Conservation (phyloP, 1,140 invertebrate species). For the Drosophila dunni region DNA sequence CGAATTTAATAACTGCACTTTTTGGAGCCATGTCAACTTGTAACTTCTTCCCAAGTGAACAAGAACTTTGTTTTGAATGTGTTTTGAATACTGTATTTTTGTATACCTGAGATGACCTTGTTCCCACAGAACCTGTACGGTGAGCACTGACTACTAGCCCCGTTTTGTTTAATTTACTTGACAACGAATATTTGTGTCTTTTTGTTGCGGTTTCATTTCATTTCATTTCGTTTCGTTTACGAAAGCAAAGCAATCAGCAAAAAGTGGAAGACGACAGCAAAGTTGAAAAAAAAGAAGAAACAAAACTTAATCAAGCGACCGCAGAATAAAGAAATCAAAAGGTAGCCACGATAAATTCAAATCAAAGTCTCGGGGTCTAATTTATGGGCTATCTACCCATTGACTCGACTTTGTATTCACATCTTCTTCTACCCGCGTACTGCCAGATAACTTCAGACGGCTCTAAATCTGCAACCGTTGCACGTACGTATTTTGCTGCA, state of each 20-base stretch:
- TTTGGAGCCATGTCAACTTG: constrained; percentile 19
- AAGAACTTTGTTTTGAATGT: constrained; percentile 24
- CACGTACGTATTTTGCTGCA: constrained; percentile 49
- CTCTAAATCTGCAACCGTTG: constrained; percentile 46
- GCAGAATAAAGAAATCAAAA: constrained; percentile 49
- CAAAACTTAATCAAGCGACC: constrained; percentile 49
- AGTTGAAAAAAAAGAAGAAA: constrained; percentile 4
- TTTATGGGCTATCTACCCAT: constrained; percentile 41
- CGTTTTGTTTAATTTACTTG: constrained; percentile 39
- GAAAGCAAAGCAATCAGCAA: constrained; percentile 26
- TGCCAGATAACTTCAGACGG: constrained; percentile 11
- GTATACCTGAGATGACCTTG: constrained; percentile 38
- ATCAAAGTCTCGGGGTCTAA: constrained; percentile 53
- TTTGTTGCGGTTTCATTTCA: constrained; percentile 36
- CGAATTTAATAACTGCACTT: constrained; percentile 31
- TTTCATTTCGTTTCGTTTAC: constrained; percentile 31
- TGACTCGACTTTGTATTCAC: constrained; percentile 1
- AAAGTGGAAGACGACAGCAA: constrained; percentile 16
- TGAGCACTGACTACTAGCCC: constrained; percentile 28
- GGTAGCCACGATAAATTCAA: constrained; percentile 57
- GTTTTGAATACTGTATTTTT: constrained; percentile 1
- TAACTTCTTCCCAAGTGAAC: constrained; percentile 27
- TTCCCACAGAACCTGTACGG: constrained; percentile 45
- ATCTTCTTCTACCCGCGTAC: no score
- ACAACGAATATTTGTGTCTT: constrained; percentile 32